Evolutionary conservation across 1,140 invertebrate genomes (phyloP).

Genomic region (Odontomachus brunneus): DNA sequence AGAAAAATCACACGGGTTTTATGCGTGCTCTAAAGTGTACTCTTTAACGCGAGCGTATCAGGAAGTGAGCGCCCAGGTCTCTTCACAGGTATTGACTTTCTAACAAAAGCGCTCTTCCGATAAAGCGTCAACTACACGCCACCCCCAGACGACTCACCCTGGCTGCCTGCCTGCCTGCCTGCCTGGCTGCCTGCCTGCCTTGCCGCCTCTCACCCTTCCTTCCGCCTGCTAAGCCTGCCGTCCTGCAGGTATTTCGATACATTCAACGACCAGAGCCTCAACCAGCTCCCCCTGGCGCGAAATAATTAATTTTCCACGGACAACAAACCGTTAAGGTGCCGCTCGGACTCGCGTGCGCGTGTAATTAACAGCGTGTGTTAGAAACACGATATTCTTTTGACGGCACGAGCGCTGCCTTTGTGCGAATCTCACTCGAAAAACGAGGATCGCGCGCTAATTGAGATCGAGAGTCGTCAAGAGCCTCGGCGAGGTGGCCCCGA

Average conservation of each 20-base stretch:
- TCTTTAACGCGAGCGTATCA: conserved; percentile 60
- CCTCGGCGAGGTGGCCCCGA: background rate
- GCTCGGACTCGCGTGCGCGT: conserved; percentile 3
- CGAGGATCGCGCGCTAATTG: conserved; percentile 37
- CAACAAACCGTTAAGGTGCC: conserved; percentile 50
- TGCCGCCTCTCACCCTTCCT: background rate
- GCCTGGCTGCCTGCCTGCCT: background rate
- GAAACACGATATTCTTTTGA: conserved; percentile 50
- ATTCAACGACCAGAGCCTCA: conserved; percentile 21
- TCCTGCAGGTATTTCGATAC: conserved; percentile 54
- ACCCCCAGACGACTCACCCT: conserved; percentile 47
- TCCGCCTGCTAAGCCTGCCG: conserved; percentile 2
- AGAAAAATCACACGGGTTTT: conserved; percentile 54
- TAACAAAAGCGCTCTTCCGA: conserved; percentile 60
- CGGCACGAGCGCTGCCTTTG: conserved; percentile 6
- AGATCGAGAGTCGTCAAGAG: conserved; percentile 44
- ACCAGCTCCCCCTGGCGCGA: conserved; percentile 22
- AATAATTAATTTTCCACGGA: conserved; percentile 60
- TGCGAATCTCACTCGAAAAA: conserved; percentile 14
- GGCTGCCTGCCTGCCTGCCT: conserved; percentile 13
- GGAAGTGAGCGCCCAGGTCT: conserved; percentile 56
- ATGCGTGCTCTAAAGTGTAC: conserved; percentile 60
- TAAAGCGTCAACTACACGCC: conserved; percentile 62
- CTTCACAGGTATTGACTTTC: conserved; percentile 67
- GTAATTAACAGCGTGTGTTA: conserved; percentile 51